Evolutionary conservation across 1,140 invertebrate genomes (phyloP).

Genomic region (Pseudobourletiella spinata): DNA sequence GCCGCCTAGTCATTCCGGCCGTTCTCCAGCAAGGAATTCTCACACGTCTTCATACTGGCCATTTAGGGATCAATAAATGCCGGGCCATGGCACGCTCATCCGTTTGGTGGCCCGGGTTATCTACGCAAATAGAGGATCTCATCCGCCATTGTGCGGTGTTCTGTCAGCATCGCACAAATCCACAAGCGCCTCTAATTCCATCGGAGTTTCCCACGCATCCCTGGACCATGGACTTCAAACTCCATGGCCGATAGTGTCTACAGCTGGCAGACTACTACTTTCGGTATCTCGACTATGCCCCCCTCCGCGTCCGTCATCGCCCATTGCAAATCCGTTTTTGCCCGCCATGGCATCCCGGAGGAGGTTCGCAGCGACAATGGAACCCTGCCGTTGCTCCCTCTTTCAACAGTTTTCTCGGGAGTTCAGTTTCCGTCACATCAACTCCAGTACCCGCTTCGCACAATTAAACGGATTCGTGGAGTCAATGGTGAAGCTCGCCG

Average conservation of each 20-base stretch:
- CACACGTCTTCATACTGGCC: too few relatives aligned
- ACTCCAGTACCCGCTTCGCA: not conserved
- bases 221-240: not conserved
- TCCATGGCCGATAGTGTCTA: not conserved
- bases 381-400: slow-evolving; percentile 17
- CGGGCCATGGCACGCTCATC: too few relatives aligned
- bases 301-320: not conserved
- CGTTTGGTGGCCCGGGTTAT: too few relatives aligned
- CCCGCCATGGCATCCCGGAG: slow-evolving; percentile 26
- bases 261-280: too few relatives aligned
- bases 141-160: too few relatives aligned
- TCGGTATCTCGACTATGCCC: too few relatives aligned
- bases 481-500: not conserved
- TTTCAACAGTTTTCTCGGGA: slow-evolving; percentile 22
- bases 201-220: not conserved
- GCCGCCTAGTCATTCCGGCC: too few relatives aligned
- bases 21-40: not conserved
- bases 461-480: slow-evolving; percentile 2
- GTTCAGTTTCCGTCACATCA: slow-evolving; percentile 31
- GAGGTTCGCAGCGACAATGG: too few relatives aligned
- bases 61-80: too few relatives aligned
- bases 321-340: slow-evolving; percentile 28
- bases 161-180: not conserved
- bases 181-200: too few relatives aligned
- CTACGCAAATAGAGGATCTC: too few relatives aligned